Evolutionary conservation across 2,888 invertebrate genomes (phyloP).

Genomic region (Lordiphosa andalusiaca): DNA sequence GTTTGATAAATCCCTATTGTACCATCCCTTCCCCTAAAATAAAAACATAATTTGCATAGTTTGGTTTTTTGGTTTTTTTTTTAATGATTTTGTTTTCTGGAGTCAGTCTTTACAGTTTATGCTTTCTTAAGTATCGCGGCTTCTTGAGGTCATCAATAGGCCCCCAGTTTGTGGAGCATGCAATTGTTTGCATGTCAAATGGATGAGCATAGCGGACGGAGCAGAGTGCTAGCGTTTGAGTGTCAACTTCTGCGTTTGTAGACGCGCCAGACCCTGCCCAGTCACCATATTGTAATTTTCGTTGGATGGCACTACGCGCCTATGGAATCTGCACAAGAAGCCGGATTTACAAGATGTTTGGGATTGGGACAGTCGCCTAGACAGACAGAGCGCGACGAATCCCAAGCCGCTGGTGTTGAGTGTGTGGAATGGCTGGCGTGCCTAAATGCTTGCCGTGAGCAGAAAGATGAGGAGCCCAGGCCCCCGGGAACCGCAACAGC

Average conservation of each 20-base stretch:
- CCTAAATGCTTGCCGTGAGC: slow-evolving; percentile 36
- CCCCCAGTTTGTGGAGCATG: slow-evolving; percentile 37
- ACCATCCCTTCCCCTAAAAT: not conserved
- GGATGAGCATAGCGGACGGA: slow-evolving; percentile 26
- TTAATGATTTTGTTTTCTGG: slow-evolving; percentile 23
- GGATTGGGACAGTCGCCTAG: slow-evolving; percentile 44
- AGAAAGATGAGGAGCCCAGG: slow-evolving; percentile 22
- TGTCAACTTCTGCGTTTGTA: slow-evolving; percentile 43
- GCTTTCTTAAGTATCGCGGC: not conserved
- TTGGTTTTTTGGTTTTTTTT: slow-evolving; percentile 14
- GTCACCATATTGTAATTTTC: slow-evolving; percentile 24
- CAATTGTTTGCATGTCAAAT: slow-evolving; percentile 14
- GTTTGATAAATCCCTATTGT: too few species aligned
- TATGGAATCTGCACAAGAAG: slow-evolving; percentile 50
- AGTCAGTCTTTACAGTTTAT: slow-evolving; percentile 43
- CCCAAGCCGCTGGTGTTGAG: slow-evolving; percentile 21
- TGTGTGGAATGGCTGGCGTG: slow-evolving; percentile 43
- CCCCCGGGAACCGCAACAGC: slow-evolving; percentile 16
- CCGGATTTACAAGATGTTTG: slow-evolving; percentile 22
- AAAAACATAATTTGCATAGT: slow-evolving; percentile 5
- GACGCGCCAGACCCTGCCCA: slow-evolving; percentile 28
- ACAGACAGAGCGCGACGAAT: slow-evolving; percentile 48
- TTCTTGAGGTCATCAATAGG: slow-evolving; percentile 51
- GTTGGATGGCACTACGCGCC: slow-evolving; percentile 43
- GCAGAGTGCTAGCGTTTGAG: slow-evolving; percentile 12